Evolutionary conservation across 2,888 invertebrate species (phyloP), one percentile per base, ranked within the genome.

Genomic region (Microctonus brassicae): DNA sequence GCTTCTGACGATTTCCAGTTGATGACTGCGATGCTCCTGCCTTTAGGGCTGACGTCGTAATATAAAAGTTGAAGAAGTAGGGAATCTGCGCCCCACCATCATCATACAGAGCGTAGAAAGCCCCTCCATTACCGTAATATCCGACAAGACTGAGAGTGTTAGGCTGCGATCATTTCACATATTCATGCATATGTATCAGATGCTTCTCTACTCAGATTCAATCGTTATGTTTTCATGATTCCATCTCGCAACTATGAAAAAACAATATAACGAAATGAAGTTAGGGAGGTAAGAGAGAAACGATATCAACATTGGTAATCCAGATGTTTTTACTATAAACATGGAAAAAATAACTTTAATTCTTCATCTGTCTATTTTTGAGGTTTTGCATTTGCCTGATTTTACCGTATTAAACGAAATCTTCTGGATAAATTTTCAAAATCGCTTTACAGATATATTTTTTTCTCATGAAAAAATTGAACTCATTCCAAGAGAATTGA

Each of bases 1-100:
- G 70, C 64, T 74, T 69, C 72, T 78, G 72, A 75, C 75, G 77
- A 79, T 78, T 79, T 82, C 83, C 80, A 81, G 79, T 68, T 77
- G 76, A 76, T 82, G 76, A 84, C 83, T 84, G 80, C 78, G 78
- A 66, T 36, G 55, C 22, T 42, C 57, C 17, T 29, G 55, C 57
- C 34, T 66, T 61, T 55, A 55, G 55, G 33, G 53, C 39, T 66
- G 52, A 57, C 29, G 62, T 58, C 26, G 62, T 13, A 55, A 24
- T 69, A 17, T 20, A 58, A 6, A 39, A 62, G 33, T 33, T 69
- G 34, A 61, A 67, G 66, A 71, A 62, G 53, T 71, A 61, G 65
- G 60, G 47, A 53, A 26, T 26, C 33, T 34, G 6, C 53, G 36
- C 71, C 71, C 71, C 71, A 61, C 71, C 62, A 71, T 47, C 64